A percentile compares a stretch with the other conserved stretches of the same genome.
These are phyloP conservation scores for Mormyrus proboscirostris DNA, from an alignment of 2,797 vertebrate species.

Conservation along the genomic window DNA sequence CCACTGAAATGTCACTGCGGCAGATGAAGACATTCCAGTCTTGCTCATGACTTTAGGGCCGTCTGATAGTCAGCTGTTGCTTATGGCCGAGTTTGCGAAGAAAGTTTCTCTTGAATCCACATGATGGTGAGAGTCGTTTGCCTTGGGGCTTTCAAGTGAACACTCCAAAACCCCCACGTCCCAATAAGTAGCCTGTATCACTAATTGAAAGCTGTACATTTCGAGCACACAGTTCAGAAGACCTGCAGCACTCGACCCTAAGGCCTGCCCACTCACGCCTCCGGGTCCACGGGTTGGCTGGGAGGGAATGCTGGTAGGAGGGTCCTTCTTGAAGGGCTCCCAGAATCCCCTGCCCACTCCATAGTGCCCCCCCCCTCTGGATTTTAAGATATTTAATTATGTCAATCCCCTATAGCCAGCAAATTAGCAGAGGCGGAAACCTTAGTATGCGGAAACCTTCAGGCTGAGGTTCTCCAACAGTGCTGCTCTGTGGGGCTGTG, in stretches of 20 bases:
- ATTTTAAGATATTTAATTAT: neutral
- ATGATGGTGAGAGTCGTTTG: neutral
- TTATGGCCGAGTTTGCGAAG: neutral
- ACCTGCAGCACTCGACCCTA: neutral
- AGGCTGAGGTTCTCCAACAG: neutral
- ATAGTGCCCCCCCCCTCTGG: neutral
- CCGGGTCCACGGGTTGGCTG: neutral
- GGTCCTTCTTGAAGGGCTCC: neutral
- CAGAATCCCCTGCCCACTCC: conserved; percentile 24
- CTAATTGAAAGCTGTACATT: conserved; percentile 36
- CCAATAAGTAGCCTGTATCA: conserved; percentile 22
- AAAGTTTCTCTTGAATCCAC: neutral
- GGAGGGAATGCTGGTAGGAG: neutral
- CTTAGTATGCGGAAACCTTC: neutral
- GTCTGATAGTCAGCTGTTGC: neutral
- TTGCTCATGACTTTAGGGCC: neutral
- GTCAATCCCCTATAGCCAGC: neutral
- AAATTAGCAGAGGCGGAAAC: neutral
- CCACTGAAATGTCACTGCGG: neutral
- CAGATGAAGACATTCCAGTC: neutral
- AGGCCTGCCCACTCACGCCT: neutral
- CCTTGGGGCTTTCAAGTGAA: neutral
- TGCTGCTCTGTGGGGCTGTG: neutral
- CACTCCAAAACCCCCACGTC: neutral
- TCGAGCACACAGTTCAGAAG: conserved; percentile 17